A percentile compares a stretch with the other conserved stretches of the same genome.
Evolutionary conservation across 2,113 vertebrate genomes (phyloP).

Genomic region (Hippopotamus amphibius): DNA sequence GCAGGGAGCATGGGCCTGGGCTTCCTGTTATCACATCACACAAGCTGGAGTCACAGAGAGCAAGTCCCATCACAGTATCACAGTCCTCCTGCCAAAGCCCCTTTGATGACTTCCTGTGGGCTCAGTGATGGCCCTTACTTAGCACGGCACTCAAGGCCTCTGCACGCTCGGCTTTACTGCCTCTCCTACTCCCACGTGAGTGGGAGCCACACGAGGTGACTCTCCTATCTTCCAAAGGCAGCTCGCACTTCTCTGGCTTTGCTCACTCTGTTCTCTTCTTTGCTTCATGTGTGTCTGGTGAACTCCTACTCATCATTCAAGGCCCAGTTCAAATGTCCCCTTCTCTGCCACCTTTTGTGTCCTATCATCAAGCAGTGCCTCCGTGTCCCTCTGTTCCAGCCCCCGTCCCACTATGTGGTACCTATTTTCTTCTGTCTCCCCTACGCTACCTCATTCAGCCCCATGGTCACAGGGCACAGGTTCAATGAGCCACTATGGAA

Average conservation of each 20-base stretch:
- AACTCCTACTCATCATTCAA: background rate
- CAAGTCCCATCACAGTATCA: background rate
- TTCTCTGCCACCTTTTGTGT: background rate
- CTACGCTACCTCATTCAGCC: accelerated
- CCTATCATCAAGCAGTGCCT: too few species aligned
- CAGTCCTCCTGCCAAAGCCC: background rate
- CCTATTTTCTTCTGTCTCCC: background rate
- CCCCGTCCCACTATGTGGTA: accelerated
- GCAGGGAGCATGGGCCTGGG: too few species aligned
- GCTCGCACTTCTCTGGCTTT: background rate
- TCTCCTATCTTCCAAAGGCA: background rate
- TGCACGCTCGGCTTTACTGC: background rate
- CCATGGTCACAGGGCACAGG: background rate
- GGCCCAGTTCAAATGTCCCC: background rate
- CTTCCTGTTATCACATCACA: too few species aligned
- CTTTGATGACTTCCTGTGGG: background rate
- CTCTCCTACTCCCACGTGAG: background rate
- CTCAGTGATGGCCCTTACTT: background rate
- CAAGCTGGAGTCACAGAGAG: too few species aligned
- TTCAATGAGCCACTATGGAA: background rate
- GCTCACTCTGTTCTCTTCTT: background rate
- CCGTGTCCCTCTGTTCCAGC: background rate
- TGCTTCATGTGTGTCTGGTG: background rate
- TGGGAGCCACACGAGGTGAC: accelerated
- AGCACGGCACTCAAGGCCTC: background rate